Base-by-base conservation (phyloP, 2,113 vertebrate species). In the Dasyurus viverrinus region DNA sequence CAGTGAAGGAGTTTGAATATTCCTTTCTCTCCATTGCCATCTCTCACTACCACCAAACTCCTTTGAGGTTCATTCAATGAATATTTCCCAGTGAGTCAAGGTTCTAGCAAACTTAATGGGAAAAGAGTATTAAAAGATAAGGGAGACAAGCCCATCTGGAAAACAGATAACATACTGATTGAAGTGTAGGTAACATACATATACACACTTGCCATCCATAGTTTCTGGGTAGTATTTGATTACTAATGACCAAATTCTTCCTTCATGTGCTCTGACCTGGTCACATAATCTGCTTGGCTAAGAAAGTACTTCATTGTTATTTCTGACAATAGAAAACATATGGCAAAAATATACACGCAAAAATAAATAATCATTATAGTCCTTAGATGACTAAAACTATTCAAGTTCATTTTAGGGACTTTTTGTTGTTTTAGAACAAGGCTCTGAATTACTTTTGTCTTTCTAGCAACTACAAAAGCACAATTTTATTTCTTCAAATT, bases 281-380 rank as follows among this genome's bases (percentile, higher is more conserved):
- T 98, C 95, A 98, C 98, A 98, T 98, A 99, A 19, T 84, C 98
- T 97, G 97, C 97, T 98, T 98, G 98, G 97, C 97, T 98, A 98
- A 76, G 68, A 84, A 84, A 84, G 42, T 98, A 97, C 93, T 98
- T 98, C 93, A 98, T 98, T 98, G 98, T 98, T 98, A 98, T 98
- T 98, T 84, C 97, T 98, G 98, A 99, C 98, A 98, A 98, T 98
- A 98, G 98, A 98, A 98, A 99, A 99, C 98, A 99, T 98, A 98
- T 98, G 98, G 98, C 98, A 98, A 98, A 98, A 98, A 98, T 98
- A 98, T 97, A 98, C 98, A 98, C 98, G 98, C 98, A 96, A 98
- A 84, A 98, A 97, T 98, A 98, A 98, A 98, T 97, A 98, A 98
- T 98, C 98, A 98, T 98, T 99, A 99, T 98, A 98, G 98, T 98